These are phyloP conservation scores for Phenganax stokvisi DNA, from an alignment of 92 coral and sea anemone species.

Conservation along the genomic window DNA sequence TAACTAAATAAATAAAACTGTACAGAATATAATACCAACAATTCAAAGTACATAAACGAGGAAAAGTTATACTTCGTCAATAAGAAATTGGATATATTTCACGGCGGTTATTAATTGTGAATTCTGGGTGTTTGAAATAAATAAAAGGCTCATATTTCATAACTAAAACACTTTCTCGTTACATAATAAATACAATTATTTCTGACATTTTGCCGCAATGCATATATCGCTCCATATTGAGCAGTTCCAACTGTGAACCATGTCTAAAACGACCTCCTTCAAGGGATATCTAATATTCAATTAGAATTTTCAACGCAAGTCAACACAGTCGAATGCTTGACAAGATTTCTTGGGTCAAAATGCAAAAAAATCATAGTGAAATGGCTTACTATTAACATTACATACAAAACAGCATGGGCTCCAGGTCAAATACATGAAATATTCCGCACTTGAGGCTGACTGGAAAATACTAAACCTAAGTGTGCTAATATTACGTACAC, in stretches of 20 bases:
- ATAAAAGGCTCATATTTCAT: constrained; percentile 6
- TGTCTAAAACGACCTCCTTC: neutral
- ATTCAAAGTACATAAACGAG: neutral
- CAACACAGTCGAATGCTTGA: neutral
- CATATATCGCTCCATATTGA: neutral
- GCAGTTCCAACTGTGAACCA: constrained; percentile 16
- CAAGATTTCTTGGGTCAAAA: neutral
- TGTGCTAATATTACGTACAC: constrained; percentile 9
- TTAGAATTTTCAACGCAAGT: neutral
- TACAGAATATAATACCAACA: neutral
- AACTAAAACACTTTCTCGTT: constrained; percentile 12
- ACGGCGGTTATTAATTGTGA: neutral
- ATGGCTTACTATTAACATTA: constrained; percentile 21
- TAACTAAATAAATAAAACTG: constrained; percentile 39
- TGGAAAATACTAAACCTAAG: neutral
- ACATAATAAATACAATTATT: constrained; percentile 19
- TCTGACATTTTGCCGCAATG: constrained; percentile 17
- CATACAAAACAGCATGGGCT: constrained; percentile 33
- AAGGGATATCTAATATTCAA: neutral
- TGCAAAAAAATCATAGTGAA: constrained; percentile 3
- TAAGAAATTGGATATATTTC: too few species aligned
- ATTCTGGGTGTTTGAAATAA: neutral
- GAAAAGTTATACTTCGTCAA: neutral
- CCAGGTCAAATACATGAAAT: neutral
- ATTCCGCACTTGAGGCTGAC: constrained; percentile 5